These are phyloP conservation scores for Drosophila mercatorum DNA, from an alignment of 2,888 invertebrate genomes.

Conservation along the genomic window DNA sequence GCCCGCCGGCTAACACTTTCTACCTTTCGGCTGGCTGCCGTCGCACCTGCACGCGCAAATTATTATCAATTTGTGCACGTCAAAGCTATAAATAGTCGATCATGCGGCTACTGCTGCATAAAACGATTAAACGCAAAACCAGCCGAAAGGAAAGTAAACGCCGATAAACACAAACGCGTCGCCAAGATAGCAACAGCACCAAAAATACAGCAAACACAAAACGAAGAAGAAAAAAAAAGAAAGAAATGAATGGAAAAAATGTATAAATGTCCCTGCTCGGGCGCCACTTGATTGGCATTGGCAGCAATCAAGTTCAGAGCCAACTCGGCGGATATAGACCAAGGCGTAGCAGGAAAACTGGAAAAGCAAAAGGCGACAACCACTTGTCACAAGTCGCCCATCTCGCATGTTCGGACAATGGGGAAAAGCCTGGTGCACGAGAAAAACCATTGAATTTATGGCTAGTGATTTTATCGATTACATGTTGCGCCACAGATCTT, in stretches of 20 bases:
- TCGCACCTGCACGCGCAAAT: conserved; percentile 56
- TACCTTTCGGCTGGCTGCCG: conserved; percentile 37
- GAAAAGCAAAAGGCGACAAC: conserved; percentile 24
- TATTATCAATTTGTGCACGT: conserved; percentile 76
- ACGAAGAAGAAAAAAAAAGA: background rate
- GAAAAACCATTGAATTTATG: background rate
- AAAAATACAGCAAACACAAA: background rate
- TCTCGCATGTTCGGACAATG: conserved; percentile 5
- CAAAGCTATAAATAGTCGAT: conserved; percentile 66
- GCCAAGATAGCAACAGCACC: conserved; percentile 5
- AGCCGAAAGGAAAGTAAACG: conserved; percentile 35
- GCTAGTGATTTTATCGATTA: background rate
- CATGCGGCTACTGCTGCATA: conserved; percentile 45
- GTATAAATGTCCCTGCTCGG: conserved; percentile 30
- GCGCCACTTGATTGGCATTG: conserved; percentile 29
- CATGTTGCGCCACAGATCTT: background rate
- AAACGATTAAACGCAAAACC: conserved; percentile 32
- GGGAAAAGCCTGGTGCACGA: conserved; percentile 2
- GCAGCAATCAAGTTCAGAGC: conserved; percentile 39
- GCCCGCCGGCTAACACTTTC: conserved; percentile 59
- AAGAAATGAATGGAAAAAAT: conserved; percentile 8
- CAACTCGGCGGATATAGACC: conserved; percentile 31
- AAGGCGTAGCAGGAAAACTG: conserved; percentile 30
- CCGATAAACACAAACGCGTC: conserved; percentile 7
- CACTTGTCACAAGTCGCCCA: conserved; percentile 10